Conservation (phyloP, 2,797 vertebrate genomes). For the Parambassis ranga region DNA sequence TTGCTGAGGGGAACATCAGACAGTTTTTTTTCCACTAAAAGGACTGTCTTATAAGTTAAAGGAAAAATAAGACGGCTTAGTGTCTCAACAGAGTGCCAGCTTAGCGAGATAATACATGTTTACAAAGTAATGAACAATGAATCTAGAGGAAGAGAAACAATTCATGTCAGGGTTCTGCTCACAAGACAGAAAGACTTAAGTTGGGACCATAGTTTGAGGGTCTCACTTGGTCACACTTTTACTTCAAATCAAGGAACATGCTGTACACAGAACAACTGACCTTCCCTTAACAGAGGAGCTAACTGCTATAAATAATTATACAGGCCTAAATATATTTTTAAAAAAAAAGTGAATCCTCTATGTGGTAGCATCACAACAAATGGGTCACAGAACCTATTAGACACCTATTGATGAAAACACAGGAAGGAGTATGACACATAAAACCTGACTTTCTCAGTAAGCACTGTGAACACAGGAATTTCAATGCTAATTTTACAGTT, state of each 20-base stretch:
- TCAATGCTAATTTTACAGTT: too few species aligned
- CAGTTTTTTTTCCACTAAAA: not conserved
- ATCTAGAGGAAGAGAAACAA: not conserved
- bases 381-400: not conserved
- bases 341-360: not conserved
- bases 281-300: not conserved
- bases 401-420: not conserved
- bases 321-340: not conserved
- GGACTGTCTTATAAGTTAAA: not conserved
- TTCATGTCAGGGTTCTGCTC: not conserved
- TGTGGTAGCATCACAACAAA: not conserved
- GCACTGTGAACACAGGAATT: not conserved
- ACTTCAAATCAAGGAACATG: not conserved
- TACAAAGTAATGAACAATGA: not conserved
- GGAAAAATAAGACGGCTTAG: slow-evolving; percentile 4
- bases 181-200: not conserved
- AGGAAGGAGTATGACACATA: not conserved
- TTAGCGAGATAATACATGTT: not conserved
- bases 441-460: not conserved
- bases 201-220: not conserved
- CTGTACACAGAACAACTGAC: not conserved
- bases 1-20: slow-evolving; percentile 1
- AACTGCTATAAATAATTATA: slow-evolving; percentile 3
- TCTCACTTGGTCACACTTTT: not conserved
- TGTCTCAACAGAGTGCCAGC: not conserved